phyloP scores from a whole-genome alignment of 2,888 invertebrate species.

The Rhimphoctona megacephalus region DNA sequence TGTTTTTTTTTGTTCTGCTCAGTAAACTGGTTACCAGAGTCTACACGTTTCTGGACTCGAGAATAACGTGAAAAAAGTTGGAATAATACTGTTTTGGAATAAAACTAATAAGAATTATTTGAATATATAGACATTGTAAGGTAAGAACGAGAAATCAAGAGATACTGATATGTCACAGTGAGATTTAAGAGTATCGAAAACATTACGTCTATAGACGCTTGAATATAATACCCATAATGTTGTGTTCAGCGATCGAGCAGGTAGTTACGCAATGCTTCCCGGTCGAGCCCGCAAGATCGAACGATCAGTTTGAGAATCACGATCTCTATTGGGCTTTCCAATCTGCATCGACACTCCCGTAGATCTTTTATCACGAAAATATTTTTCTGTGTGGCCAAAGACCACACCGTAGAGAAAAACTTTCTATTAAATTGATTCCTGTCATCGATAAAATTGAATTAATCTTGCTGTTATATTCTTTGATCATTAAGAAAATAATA shows the following conservation, averaged over 20 bases:
- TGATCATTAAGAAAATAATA: background rate
- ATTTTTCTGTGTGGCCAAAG: background rate
- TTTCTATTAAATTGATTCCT: background rate
- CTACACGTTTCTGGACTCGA: background rate
- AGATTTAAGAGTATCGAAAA: slow-evolving; percentile 50
- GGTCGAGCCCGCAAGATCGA: slow-evolving; percentile 48
- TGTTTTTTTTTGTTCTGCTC: slow-evolving; percentile 3
- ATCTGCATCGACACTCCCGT: background rate
- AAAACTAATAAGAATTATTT: slow-evolving; percentile 44
- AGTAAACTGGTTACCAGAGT: background rate
- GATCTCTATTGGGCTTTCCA: slow-evolving; percentile 18
- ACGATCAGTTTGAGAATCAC: slow-evolving; percentile 50
- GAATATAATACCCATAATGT: slow-evolving; percentile 45
- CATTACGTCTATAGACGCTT: slow-evolving; percentile 52
- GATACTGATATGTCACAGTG: slow-evolving; percentile 28
- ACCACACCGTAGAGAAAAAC: background rate
- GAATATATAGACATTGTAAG: background rate
- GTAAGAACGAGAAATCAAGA: slow-evolving; percentile 53
- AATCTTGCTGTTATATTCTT: background rate
- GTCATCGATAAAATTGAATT: background rate
- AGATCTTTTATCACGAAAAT: background rate
- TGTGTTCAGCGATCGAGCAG: slow-evolving; percentile 61
- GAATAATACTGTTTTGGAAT: background rate
- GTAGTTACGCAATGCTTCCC: slow-evolving; percentile 61
- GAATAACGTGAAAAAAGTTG: background rate